phyloP scores from a whole-genome alignment of 2,797 vertebrate genomes.

The Pseudochirops corinnae region DNA sequence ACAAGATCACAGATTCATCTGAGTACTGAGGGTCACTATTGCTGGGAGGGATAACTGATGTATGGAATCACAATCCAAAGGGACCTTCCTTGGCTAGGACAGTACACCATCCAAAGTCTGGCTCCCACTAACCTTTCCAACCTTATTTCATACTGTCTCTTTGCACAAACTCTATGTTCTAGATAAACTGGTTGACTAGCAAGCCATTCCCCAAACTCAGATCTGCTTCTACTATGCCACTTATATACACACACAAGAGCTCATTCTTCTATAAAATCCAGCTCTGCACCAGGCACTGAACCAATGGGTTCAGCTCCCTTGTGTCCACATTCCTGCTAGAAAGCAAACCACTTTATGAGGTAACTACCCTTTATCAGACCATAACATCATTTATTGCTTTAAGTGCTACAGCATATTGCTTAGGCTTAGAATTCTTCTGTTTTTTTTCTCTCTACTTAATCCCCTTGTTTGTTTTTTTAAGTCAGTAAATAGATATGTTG shows the following conservation, averaged over 20 bases:
- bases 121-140: neutral
- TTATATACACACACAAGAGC: neutral
- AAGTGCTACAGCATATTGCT: neutral
- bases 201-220: neutral
- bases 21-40: neutral
- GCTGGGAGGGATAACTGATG: neutral
- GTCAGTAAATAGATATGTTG: constrained; percentile 6
- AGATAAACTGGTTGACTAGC: neutral
- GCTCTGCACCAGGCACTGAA: neutral
- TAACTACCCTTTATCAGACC: neutral
- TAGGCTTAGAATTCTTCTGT: neutral
- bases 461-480: constrained; percentile 30
- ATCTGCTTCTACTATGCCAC: neutral
- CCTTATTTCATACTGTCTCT: neutral
- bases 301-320: neutral
- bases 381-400: neutral
- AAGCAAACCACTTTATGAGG: neutral
- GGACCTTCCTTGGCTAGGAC: neutral
- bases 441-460: neutral
- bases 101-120: neutral
- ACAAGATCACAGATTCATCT: neutral
- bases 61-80: neutral
- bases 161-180: neutral
- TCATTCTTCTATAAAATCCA: neutral
- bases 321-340: neutral